Evolutionary conservation across 2,888 invertebrate genomes (phyloP), one percentile per base, ranked within the genome.

Genomic region (Dolichopus griseipennis): DNA sequence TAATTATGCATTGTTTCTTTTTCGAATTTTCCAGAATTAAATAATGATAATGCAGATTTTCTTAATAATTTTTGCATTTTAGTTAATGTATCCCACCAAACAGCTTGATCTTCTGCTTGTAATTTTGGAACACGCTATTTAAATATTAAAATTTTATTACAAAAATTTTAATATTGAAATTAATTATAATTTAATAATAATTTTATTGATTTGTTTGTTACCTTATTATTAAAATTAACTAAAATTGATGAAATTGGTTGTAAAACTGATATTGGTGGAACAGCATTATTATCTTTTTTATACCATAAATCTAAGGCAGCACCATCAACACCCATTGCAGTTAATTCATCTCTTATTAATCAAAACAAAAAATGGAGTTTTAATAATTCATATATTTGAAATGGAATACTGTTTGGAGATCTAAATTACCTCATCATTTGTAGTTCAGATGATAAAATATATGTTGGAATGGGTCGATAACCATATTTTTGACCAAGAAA

Each of bases 401-500:
- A 34, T 7, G 34, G 6, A 7, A 34, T 34, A 9, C 6, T 34
- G 5, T 34, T 9, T 34, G 9, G 9, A 34, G 62, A 15, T 21
- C 61, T 9, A 27, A n/a, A 21, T 34, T 70, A 73, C 74, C 73
- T 85, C 20, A 98, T 83, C 85, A 94, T 82, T 76, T 92, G 92
- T 66, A 97, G 85, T 77, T 98, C 96, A 0, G 92, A 92, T 37
- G 95, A 95, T 1, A 95, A 83, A 69, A 98, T 95, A 78, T 95
- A 94, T 0, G 97, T 96, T 0, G 97, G 98, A 73, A 98, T 94
- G 0, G 98, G 97, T 18, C 98, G 88, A 81, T 98, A 98, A 22
- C 98, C 98, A 81, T 98, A 98, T 81, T 98, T 98, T 83, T 98
- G 97, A 0, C 97, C 97, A 22, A 97, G 83, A 77, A 98, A 97